Conservation (phyloP, 2,888 invertebrate species). For the Drosophila austrosaltans region DNA sequence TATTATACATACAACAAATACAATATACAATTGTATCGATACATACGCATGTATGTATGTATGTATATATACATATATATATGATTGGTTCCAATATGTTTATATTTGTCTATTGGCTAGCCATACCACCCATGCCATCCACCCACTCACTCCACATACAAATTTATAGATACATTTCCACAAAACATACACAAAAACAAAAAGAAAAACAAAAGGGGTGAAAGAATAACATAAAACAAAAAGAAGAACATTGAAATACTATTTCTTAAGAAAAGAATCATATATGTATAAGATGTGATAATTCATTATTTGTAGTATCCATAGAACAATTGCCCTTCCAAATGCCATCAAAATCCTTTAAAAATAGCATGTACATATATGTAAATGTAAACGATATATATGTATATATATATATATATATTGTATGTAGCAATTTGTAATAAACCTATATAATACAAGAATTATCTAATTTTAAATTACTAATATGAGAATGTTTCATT, state of each 20-base stretch:
- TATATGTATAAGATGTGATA: slow-evolving; percentile 54
- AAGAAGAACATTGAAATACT: slow-evolving; percentile 8
- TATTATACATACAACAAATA: slow-evolving; percentile 57
- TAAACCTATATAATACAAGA: too few relatives aligned
- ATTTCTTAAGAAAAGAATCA: slow-evolving; percentile 52
- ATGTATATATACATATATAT: too few relatives aligned
- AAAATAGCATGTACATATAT: not conserved
- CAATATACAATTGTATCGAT: slow-evolving; percentile 47
- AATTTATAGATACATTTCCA: slow-evolving; percentile 1
- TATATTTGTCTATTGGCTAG: slow-evolving; percentile 48
- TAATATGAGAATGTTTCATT: too few relatives aligned
- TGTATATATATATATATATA: not conserved
- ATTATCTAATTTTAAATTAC: too few relatives aligned
- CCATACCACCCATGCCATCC: not conserved
- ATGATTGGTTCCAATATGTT: slow-evolving; percentile 59
- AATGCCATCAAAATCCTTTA: not conserved
- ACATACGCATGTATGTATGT: too few relatives aligned
- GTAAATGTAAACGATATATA: not conserved
- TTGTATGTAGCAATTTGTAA: not conserved
- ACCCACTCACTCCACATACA: not conserved
- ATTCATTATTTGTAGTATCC: slow-evolving; percentile 40
- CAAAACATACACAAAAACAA: slow-evolving; percentile 20
- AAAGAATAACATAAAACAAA: slow-evolving; percentile 1
- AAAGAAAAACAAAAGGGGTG: not conserved
- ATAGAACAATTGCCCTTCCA: not conserved